phyloP scores from a whole-genome alignment of 2,888 invertebrate species.

The Archips xylosteana region DNA sequence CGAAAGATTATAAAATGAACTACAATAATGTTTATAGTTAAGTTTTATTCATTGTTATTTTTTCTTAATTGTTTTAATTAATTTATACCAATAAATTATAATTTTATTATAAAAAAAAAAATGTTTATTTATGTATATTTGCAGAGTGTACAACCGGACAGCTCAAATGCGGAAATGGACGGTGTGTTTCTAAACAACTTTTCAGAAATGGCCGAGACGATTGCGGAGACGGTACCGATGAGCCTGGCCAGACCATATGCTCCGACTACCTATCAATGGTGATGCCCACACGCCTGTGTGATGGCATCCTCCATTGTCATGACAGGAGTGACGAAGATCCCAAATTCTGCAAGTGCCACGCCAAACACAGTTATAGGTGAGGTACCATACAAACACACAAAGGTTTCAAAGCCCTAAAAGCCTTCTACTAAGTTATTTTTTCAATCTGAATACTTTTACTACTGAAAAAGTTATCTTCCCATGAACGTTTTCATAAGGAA shows the following conservation, averaged over 20 bases:
- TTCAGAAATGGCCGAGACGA: conserved; percentile 89
- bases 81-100: too few relatives aligned
- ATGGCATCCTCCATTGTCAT: conserved; percentile 90
- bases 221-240: conserved; percentile 91
- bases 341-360: conserved; percentile 86
- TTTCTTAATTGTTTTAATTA: too few relatives aligned
- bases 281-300: conserved; percentile 89
- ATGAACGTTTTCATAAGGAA: too few relatives aligned
- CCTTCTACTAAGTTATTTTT: too few relatives aligned
- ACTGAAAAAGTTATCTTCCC: too few relatives aligned
- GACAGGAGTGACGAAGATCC: conserved; percentile 92
- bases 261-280: conserved; percentile 89
- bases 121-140: conserved; percentile 46
- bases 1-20: too few relatives aligned
- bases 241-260: conserved; percentile 86
- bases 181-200: conserved; percentile 88
- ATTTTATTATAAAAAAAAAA: too few relatives aligned
- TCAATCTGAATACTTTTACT: too few relatives aligned
- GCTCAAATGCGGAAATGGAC: conserved; percentile 88
- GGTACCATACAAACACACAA: conserved; percentile 30
- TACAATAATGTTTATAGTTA: too few relatives aligned
- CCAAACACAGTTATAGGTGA: conserved; percentile 67
- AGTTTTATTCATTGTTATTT: too few relatives aligned
- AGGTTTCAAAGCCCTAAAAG: too few relatives aligned
- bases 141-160: conserved; percentile 87